Base-by-base conservation (phyloP, 2,797 vertebrate species). In the Cephalopachus bancanus region DNA sequence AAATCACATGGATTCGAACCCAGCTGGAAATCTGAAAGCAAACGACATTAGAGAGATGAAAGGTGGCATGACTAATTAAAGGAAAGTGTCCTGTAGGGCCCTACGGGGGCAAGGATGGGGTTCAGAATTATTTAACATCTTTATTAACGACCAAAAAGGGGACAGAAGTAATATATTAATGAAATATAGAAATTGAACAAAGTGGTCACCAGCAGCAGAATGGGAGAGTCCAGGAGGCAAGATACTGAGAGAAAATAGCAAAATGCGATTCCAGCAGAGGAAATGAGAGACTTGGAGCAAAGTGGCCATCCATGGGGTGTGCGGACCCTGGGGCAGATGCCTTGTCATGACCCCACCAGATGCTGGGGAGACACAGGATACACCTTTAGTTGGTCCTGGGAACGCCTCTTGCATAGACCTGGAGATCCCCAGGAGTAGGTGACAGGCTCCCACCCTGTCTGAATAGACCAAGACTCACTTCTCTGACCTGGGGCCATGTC, bases 81-180 rank as follows among this genome's bases (percentile, higher is more conserved):
- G 74, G 88, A 81, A 97, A 90, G 94, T 91, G 92, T 92, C 97
- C 97, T 95, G 44, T 91, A 78, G 95, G 97, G 96, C 94, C 87
- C 95, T 26, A 83, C 51, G 85, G 93, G 92, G 93, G 91, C 85
- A 94, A 90, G 72, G 71, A 78, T 74, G 93, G 65, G 89, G 95
- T 86, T 97, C 95, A 95, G 95, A 97, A 97, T 98, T 97, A 97
- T 97, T 97, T 97, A 98, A 98, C 95, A 92, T 97, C 97, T 98
- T 95, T 97, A 95, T 95, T 97, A 97, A 95, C 94, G 97, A 83
- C 95, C 20, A 67, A 83, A 93, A 96, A 81, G 83, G 65, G 17
- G 93, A 93, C 0, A 28, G 79, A 91, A 83, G 74, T 60, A 72
- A 94, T 72, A 51, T 30, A 97, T 95, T 96, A 75, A 89, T 60